Conservation (phyloP, 2,797 vertebrate species). For the Leontocebus nigricollis region DNA sequence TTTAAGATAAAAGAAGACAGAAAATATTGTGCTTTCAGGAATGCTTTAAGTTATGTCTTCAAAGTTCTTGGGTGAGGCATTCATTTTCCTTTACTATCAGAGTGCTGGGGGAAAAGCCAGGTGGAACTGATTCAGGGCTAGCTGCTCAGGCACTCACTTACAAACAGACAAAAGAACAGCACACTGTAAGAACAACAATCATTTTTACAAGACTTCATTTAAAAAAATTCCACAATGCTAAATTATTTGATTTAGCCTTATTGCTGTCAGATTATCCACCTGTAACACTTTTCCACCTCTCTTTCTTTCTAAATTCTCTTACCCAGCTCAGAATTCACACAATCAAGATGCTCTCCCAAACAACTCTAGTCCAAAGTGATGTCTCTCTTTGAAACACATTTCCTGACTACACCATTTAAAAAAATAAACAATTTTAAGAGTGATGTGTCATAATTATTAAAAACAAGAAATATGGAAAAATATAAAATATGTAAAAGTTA, state of each 20-base stretch:
- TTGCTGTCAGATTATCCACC: not conserved
- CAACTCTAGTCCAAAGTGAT: not conserved
- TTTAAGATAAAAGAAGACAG: conserved; percentile 2
- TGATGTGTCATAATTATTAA: not conserved
- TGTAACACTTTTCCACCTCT: not conserved
- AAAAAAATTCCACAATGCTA: not conserved
- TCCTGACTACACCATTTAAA: not conserved
- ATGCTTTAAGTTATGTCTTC: not conserved
- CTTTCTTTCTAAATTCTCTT: not conserved
- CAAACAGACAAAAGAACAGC: not conserved
- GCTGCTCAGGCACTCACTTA: not conserved
- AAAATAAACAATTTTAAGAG: conserved; percentile 19
- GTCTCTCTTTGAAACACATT: not conserved
- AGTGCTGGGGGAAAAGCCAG: not conserved
- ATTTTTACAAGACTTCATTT: not conserved
- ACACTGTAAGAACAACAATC: not conserved
- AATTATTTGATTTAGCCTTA: not conserved
- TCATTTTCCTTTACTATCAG: not conserved
- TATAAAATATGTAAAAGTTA: not conserved
- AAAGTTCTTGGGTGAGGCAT: not conserved
- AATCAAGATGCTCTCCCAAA: not conserved
- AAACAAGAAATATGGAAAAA: not conserved
- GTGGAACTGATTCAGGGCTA: not conserved
- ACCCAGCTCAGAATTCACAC: not conserved
- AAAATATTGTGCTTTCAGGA: not conserved